These are phyloP conservation scores for Balanococcus diminutus DNA, from an alignment of 2,888 invertebrate genomes.

Conservation along the genomic window DNA sequence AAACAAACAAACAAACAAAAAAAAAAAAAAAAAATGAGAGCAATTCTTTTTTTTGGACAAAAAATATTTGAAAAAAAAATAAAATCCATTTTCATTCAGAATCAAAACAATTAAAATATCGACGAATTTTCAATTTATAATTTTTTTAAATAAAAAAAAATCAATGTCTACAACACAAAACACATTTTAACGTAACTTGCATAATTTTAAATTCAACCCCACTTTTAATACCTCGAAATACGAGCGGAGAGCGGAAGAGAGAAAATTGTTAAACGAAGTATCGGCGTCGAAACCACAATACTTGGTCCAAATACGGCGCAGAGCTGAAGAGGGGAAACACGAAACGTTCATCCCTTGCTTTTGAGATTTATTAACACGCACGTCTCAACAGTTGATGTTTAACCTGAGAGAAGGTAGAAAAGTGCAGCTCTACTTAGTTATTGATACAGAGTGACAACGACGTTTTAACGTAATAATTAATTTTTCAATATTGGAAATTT, in stretches of 20 bases:
- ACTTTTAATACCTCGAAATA: background rate
- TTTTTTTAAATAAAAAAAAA: background rate
- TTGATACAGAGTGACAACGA: background rate
- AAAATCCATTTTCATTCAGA: no score
- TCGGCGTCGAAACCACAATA: slow-evolving; percentile 18
- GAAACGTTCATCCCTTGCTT: background rate
- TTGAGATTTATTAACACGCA: slow-evolving; percentile 29
- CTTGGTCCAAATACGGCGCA: background rate
- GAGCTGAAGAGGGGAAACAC: background rate
- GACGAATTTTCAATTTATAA: no score
- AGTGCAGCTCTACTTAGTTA: background rate
- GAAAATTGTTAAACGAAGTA: background rate
- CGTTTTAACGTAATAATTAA: background rate
- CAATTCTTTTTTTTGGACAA: no score
- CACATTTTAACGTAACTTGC: background rate
- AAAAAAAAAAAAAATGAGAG: no score
- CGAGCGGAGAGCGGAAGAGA: background rate
- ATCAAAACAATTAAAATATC: no score
- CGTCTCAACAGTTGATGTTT: slow-evolving; percentile 34
- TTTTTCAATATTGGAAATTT: background rate
- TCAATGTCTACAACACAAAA: background rate
- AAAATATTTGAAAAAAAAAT: no score
- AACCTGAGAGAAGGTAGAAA: background rate
- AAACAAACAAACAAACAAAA: no score
- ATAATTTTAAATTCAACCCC: background rate